phyloP scores from a whole-genome alignment of 92 coral and sea anemone genomes.

The Plumapathes pennacea region DNA sequence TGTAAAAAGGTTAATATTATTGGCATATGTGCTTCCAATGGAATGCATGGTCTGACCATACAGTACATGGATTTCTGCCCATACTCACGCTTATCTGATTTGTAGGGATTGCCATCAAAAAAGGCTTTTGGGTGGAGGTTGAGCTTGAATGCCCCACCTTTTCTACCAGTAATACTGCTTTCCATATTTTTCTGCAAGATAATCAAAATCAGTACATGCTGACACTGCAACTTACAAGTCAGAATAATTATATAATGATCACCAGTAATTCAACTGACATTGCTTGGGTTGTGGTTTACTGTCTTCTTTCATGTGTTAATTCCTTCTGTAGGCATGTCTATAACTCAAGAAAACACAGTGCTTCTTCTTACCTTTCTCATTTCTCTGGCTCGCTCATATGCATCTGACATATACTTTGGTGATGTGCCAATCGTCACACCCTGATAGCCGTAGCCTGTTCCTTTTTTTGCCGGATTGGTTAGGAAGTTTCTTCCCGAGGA shows the following conservation, averaged over 20 bases:
- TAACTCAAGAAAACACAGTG: neutral
- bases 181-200: slow-evolving; percentile 69
- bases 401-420: slow-evolving; percentile 84
- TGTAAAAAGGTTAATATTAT: no score
- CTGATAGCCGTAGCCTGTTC: slow-evolving; percentile 92
- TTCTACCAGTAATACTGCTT: slow-evolving; percentile 71
- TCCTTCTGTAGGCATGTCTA: neutral
- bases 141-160: slow-evolving; percentile 88
- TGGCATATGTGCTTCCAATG: no score
- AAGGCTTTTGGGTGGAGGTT: slow-evolving; percentile 88
- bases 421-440: slow-evolving; percentile 87
- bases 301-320: neutral
- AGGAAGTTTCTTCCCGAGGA: slow-evolving; percentile 85
- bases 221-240: no score
- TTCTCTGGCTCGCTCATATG: slow-evolving; percentile 85
- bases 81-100: slow-evolving; percentile 79
- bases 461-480: slow-evolving; percentile 94
- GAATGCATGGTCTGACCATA: no score
- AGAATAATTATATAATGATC: no score
- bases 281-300: no score
- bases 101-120: slow-evolving; percentile 98
- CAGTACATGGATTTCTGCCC: no score
- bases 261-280: no score
- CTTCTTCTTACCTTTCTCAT: slow-evolving; percentile 62
- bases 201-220: no score